Conservation (phyloP, 2,797 vertebrate species). For the Malacoraja senta region DNA sequence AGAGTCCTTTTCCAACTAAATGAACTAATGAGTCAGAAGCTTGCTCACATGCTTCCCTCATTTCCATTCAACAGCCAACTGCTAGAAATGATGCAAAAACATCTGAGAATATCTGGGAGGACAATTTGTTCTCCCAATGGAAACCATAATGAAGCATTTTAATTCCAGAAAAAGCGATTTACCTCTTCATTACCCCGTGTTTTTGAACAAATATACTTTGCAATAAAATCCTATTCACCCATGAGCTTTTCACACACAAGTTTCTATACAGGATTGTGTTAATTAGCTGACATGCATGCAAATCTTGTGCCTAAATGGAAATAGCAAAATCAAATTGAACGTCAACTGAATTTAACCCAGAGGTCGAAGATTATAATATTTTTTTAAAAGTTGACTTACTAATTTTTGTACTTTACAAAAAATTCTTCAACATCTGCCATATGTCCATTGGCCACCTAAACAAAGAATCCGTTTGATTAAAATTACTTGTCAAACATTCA, state of each 20-base stretch:
- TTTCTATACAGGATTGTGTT: neutral
- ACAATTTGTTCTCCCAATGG: neutral
- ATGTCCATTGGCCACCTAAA: conserved; percentile 77
- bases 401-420: conserved; percentile 99
- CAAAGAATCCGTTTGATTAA: conserved; percentile 44
- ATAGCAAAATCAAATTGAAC: neutral
- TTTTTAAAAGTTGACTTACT: conserved; percentile 69
- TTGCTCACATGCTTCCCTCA: neutral
- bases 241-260: neutral
- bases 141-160: neutral
- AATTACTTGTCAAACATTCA: conserved; percentile 13
- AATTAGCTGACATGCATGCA: neutral
- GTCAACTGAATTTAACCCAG: neutral
- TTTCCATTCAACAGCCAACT: neutral
- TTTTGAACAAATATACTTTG: neutral
- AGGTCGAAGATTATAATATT: neutral
- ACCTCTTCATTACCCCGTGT: neutral
- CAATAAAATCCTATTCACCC: neutral
- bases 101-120: neutral
- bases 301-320: neutral
- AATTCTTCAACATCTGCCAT: conserved; percentile 87
- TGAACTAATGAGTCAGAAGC: neutral
- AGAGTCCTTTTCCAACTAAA: neutral
- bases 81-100: neutral
- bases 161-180: neutral